A percentile compares a stretch with the other conserved stretches of the same genome.
Evolutionary conservation across 1,140 invertebrate genomes (phyloP).

Genomic region (Macrocentrus cingulum): DNA sequence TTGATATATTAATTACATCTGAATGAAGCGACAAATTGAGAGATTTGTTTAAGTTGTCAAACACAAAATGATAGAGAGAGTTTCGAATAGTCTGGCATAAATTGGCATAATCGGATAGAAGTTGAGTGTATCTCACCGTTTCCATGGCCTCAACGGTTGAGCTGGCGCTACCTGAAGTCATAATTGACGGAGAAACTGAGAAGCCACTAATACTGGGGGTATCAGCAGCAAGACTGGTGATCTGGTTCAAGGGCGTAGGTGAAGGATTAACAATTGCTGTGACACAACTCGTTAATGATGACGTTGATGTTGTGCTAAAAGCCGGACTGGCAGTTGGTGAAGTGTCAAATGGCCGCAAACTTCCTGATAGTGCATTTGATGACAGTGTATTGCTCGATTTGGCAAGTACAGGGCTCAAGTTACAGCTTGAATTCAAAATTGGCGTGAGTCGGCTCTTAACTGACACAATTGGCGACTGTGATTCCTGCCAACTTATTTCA

Average conservation of each 20-base stretch:
- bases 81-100: too few species aligned
- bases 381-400: slow-evolving; percentile 35
- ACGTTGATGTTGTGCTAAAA: slow-evolving; percentile 55
- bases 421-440: slow-evolving; percentile 49
- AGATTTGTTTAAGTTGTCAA: too few species aligned
- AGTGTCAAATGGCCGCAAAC: slow-evolving; percentile 43
- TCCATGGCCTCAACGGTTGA: neutral
- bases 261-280: slow-evolving; percentile 53
- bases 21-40: too few species aligned
- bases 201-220: slow-evolving; percentile 42
- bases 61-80: too few species aligned
- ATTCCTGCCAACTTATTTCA: slow-evolving; percentile 24
- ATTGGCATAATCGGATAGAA: too few species aligned
- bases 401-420: slow-evolving; percentile 47
- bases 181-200: slow-evolving; percentile 37
- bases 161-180: slow-evolving; percentile 32
- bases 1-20: too few species aligned
- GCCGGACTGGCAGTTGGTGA: slow-evolving; percentile 51
- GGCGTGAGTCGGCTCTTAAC: slow-evolving; percentile 53
- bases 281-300: slow-evolving; percentile 46
- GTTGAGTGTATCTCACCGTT: slow-evolving; percentile 19
- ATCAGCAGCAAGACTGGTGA: slow-evolving; percentile 32
- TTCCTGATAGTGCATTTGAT: slow-evolving; percentile 31
- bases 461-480: slow-evolving; percentile 30
- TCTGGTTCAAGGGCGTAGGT: slow-evolving; percentile 42